phyloP scores from a whole-genome alignment of 2,888 invertebrate genomes.

The Eupithecia abbreviata region DNA sequence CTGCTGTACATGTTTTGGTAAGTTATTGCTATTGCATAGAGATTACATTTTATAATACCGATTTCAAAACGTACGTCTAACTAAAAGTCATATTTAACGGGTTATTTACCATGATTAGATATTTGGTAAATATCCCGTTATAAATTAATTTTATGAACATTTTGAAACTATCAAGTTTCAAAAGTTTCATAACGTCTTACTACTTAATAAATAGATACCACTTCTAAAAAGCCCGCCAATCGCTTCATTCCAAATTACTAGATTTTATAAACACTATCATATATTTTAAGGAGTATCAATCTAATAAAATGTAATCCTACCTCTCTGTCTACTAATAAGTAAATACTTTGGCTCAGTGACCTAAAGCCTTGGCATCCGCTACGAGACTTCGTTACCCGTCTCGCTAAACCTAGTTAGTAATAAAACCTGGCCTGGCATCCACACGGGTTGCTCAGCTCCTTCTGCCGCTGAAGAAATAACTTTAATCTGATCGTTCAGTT shows the following conservation, averaged over 20 bases:
- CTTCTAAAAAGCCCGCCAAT: neutral
- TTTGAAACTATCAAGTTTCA: no score
- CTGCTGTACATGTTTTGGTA: neutral
- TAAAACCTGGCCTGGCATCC: neutral
- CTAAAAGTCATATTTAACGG: no score
- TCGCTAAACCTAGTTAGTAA: neutral
- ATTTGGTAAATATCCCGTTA: no score
- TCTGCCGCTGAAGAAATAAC: neutral
- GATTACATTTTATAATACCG: no score
- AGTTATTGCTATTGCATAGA: neutral
- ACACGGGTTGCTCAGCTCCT: constrained; percentile 11
- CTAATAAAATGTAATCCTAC: neutral
- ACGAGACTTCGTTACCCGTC: neutral
- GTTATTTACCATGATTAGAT: no score
- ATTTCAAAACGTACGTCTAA: no score
- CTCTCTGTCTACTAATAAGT: neutral
- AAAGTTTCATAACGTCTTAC: no score
- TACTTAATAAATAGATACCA: neutral
- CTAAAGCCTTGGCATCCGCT: neutral
- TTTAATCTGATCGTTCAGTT: constrained; percentile 1
- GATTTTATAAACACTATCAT: no score
- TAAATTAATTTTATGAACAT: no score
- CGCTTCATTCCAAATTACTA: no score
- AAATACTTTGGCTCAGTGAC: neutral
- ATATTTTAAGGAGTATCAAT: neutral